These are phyloP conservation scores for Tigriopus californicus DNA, from an alignment of 2,888 invertebrate species.

Conservation along the genomic window DNA sequence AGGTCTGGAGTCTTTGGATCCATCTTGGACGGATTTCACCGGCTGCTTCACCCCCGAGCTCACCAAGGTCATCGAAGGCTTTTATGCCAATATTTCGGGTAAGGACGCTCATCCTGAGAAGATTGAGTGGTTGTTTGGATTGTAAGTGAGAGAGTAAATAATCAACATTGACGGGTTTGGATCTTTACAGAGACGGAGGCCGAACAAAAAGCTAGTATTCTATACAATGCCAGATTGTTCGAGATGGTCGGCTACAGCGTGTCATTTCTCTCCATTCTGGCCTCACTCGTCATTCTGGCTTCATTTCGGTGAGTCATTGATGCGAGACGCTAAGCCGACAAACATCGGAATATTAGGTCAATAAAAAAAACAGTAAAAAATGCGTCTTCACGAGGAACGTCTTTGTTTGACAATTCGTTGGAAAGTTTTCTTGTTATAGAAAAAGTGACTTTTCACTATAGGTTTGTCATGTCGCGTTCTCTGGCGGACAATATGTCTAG, in stretches of 20 bases:
- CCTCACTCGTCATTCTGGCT: conserved; percentile 60
- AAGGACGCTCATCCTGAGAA: neutral
- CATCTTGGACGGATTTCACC: conserved; percentile 59
- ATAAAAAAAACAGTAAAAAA: no score
- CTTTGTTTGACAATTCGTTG: no score
- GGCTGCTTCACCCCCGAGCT: conserved; percentile 55
- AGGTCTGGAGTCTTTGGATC: neutral
- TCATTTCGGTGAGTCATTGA: conserved; percentile 46
- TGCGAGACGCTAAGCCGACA: no score
- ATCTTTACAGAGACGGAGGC: no score
- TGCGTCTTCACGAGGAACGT: no score
- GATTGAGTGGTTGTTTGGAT: no score
- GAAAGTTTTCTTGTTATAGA: no score
- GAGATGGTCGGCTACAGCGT: conserved; percentile 58
- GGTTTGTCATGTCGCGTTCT: no score
- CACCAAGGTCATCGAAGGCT: conserved; percentile 42
- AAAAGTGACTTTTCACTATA: no score
- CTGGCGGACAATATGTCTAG: no score
- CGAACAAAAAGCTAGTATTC: conserved; percentile 22
- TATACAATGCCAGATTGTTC: conserved; percentile 36
- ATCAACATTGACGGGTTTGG: neutral
- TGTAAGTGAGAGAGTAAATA: neutral
- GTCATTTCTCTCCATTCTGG: conserved; percentile 50
- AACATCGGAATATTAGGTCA: no score
- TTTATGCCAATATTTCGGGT: conserved; percentile 31